Evolutionary conservation across 2,888 invertebrate species (phyloP).

Genomic region (Ramazzottius varieornatus): DNA sequence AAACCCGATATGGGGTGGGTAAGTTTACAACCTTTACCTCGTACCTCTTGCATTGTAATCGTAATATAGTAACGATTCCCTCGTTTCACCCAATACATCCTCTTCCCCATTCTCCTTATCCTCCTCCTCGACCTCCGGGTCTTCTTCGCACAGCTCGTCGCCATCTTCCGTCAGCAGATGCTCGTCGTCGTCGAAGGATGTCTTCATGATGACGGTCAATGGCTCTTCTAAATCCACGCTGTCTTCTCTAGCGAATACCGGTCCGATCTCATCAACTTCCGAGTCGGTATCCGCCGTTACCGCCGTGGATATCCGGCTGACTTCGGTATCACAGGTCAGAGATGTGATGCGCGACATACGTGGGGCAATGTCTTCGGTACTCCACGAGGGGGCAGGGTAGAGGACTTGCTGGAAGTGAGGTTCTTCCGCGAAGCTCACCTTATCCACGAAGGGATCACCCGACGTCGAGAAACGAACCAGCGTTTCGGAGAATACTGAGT

Average conservation of each 20-base stretch:
- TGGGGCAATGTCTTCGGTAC: conserved; percentile 3
- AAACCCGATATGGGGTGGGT: too few species aligned
- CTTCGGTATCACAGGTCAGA: not conserved
- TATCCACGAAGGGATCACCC: not conserved
- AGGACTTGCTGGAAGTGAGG: not conserved
- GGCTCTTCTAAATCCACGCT: not conserved
- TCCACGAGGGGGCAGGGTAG: not conserved
- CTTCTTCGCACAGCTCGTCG: not conserved
- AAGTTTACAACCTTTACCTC: too few species aligned
- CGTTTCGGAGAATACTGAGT: not conserved
- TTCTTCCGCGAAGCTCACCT: not conserved
- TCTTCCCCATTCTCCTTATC: not conserved
- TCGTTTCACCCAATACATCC: not conserved
- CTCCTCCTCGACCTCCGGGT: not conserved
- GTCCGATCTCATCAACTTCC: not conserved
- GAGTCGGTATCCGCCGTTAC: conserved; percentile 3
- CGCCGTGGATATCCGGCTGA: not conserved
- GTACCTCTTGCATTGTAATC: not conserved
- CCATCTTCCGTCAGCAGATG: not conserved
- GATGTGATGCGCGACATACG: conserved; percentile 2
- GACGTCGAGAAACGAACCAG: not conserved
- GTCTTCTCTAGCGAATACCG: not conserved
- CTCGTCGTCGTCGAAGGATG: not conserved
- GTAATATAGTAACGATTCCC: not conserved
- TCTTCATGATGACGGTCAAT: not conserved